A percentile compares a stretch with the other conserved stretches of the same genome.
Evolutionary conservation across 2,797 vertebrate species (phyloP).

Genomic region (Antrozous pallidus): DNA sequence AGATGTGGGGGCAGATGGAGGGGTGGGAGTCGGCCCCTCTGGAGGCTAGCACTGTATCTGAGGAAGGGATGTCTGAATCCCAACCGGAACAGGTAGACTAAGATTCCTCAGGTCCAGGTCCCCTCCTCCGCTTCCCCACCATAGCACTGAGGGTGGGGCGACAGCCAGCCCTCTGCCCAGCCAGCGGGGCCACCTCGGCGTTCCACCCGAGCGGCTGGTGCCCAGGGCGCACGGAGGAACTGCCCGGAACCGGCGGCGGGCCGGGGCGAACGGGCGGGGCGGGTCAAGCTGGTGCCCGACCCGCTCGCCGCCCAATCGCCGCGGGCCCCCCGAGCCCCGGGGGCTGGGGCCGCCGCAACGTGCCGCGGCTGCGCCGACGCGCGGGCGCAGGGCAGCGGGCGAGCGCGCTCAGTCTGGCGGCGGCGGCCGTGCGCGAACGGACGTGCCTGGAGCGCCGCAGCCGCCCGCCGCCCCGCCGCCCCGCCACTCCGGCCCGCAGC

Average conservation of each 20-base stretch:
- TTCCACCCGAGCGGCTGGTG: neutral
- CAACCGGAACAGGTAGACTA: neutral
- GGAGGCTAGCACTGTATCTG: neutral
- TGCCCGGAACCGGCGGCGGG: neutral
- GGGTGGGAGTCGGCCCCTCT: neutral
- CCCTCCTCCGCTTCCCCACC: neutral
- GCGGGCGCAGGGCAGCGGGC: conserved; percentile 84
- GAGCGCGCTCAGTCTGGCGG: conserved; percentile 79
- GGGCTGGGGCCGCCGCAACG: conserved; percentile 70
- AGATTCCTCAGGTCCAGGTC: neutral
- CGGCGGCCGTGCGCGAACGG: conserved; percentile 68
- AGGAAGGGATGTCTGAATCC: neutral
- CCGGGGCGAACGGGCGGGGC: conserved; percentile 26
- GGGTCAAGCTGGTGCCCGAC: conserved; percentile 24
- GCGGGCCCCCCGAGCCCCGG: conserved; percentile 58
- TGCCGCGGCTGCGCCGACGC: conserved; percentile 85
- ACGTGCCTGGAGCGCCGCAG: conserved; percentile 50
- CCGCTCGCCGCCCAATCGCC: conserved; percentile 62
- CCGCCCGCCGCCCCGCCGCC: neutral
- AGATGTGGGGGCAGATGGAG: neutral
- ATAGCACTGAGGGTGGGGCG: neutral
- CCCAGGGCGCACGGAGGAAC: neutral
- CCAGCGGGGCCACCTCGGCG: neutral
- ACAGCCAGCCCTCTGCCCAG: neutral
- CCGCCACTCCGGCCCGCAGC: conserved; percentile 3